Conservation (phyloP, 2,113 vertebrate species). For the Formicarius rufipectus region DNA sequence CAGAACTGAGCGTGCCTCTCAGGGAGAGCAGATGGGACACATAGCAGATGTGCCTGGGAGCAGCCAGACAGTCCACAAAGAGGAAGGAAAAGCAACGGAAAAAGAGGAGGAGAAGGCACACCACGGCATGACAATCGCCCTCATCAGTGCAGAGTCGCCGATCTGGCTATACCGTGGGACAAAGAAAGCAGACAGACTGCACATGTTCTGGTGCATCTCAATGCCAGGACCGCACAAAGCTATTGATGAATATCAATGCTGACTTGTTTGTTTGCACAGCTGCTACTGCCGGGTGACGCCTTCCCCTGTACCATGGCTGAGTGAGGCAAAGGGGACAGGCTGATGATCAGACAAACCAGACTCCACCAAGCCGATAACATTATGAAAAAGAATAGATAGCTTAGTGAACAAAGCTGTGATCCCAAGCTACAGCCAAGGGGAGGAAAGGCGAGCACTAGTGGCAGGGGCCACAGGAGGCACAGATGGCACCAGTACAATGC, state of each 20-base stretch:
- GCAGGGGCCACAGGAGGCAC: not conserved
- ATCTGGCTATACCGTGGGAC: not conserved
- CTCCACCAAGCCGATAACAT: not conserved
- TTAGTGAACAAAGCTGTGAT: not conserved
- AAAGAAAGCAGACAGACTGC: conserved; percentile 35
- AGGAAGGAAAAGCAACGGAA: not conserved
- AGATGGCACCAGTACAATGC: conserved; percentile 28
- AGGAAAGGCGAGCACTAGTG: not conserved
- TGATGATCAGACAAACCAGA: not conserved
- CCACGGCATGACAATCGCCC: not conserved
- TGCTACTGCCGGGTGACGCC: not conserved
- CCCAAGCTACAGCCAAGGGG: not conserved
- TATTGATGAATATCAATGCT: not conserved
- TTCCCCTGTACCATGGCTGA: not conserved
- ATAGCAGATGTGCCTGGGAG: not conserved
- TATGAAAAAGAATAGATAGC: not conserved
- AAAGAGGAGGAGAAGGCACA: not conserved
- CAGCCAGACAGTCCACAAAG: not conserved
- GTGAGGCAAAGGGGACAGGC: not conserved
- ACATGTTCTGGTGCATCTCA: not conserved
- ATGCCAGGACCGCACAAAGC: not conserved
- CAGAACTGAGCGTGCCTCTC: not conserved
- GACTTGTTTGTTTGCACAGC: conserved; percentile 35
- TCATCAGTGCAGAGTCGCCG: not conserved
- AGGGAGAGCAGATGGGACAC: not conserved